Evolutionary conservation across 1,140 invertebrate species (phyloP), one percentile per base, ranked within the genome.

Genomic region (Lucilia sericata): DNA sequence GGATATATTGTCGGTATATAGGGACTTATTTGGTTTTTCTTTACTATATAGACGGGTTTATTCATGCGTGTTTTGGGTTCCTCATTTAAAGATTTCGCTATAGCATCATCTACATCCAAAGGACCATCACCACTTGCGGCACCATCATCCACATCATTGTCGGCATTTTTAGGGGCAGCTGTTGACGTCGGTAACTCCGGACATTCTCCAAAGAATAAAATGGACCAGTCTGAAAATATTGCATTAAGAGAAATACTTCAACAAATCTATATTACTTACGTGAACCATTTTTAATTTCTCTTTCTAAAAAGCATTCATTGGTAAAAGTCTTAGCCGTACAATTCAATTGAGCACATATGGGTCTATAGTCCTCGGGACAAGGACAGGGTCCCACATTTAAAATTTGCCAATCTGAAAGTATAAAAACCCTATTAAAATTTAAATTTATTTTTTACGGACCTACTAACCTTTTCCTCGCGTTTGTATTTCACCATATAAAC

Each of bases 381-480:
- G 49, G 19, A 74, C 84, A 84, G 25, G 19, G 81, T 17, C 84
- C 84, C 13, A 82, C 49, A 74, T 82, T 51, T 42, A 84, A 25
- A 13, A 84, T 76, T 75, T 76, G 74, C 84, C 84, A 84, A n/a
- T 82, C 84, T 84, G 47, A 76, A 75, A 51, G 25, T 30, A 42
- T 12, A 47, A 49, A n/a, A 83, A 55, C 47, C 34, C 13, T 36
- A 10, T 34, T 36, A 9, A 55, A 51, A 74, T 42, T 42, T 42
- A 17, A n/a, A 17, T 76, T 7, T 42, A 8, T 74, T 25, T 19
- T 19, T 74, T 21, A 25, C 14, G 7, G 4, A n/a, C n/a, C 25
- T n/a, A 76, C 74, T 76, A 42, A 76, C 74, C 36, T 76, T 36
- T 76, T 36, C 74, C 74, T 7, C 21, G 36, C 5, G 30, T 30